Percentiles rank a stretch among this genome's conserved stretches.
Evolutionary conservation across 1,140 invertebrate species (phyloP).

Genomic region (Cardiocondyla obscurior): DNA sequence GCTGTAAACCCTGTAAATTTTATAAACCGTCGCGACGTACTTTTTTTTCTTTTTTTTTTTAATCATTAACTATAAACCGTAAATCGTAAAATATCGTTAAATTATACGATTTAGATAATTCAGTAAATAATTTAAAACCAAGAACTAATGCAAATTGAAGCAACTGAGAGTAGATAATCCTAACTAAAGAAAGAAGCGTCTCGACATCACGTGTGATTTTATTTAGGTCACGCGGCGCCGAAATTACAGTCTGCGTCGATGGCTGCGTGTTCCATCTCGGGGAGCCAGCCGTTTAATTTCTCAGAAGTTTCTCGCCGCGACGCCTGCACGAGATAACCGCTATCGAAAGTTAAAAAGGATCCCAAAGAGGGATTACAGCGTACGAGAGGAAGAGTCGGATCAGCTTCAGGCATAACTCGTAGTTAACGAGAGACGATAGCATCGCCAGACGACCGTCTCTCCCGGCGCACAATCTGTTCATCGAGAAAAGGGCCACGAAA

Average conservation of each 20-base stretch:
- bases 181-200: neutral
- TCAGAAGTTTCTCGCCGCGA: neutral
- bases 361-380: neutral
- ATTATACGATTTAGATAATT: neutral
- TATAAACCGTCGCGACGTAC: too few relatives aligned
- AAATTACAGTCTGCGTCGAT: constrained; percentile 25
- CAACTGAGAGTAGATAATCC: constrained; percentile 7
- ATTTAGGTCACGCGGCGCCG: constrained; percentile 37
- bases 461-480: constrained; percentile 49
- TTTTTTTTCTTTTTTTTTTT: too few relatives aligned
- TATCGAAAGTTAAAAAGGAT: constrained; percentile 40
- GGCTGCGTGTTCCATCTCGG: neutral
- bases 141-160: neutral
- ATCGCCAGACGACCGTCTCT: constrained; percentile 75
- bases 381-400: constrained; percentile 56
- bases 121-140: neutral
- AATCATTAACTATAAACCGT: too few relatives aligned
- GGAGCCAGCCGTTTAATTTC: constrained; percentile 14
- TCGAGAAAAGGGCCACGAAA: neutral
- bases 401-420: constrained; percentile 43
- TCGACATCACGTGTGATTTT: constrained; percentile 9
- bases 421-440: constrained; percentile 70
- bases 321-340: constrained; percentile 4
- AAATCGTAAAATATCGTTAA: too few relatives aligned
- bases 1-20: neutral